Conservation (phyloP, 2,797 vertebrate species). For the Lithobates sylvaticus region DNA sequence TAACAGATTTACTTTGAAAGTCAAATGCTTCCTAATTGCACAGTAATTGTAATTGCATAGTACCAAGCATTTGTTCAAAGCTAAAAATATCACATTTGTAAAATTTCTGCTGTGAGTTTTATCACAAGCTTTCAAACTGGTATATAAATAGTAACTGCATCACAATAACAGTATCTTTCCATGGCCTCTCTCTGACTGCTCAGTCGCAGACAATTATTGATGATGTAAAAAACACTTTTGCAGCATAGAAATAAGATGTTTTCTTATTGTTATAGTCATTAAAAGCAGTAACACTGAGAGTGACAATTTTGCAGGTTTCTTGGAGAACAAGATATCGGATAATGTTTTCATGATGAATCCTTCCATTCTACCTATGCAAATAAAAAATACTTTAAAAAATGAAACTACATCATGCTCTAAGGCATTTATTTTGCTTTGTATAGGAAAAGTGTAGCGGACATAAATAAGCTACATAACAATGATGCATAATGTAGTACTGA, state of each 20-base stretch:
- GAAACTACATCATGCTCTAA: neutral
- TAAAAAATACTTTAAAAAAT: neutral
- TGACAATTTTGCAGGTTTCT: neutral
- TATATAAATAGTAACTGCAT: slow-evolving; percentile 24
- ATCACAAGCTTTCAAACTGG: neutral
- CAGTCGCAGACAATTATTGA: slow-evolving; percentile 21
- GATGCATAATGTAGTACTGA: slow-evolving; percentile 5
- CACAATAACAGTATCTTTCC: slow-evolving; percentile 17
- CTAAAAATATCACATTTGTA: slow-evolving; percentile 28
- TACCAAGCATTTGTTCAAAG: slow-evolving; percentile 17
- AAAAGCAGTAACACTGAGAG: neutral
- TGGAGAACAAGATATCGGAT: neutral
- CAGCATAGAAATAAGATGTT: neutral
- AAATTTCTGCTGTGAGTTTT: slow-evolving; percentile 8
- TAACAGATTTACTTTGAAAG: slow-evolving; percentile 3
- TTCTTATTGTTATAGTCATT: neutral
- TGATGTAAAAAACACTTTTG: neutral
- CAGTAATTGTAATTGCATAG: slow-evolving; percentile 6
- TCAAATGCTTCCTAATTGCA: slow-evolving; percentile 24
- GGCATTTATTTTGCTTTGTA: slow-evolving; percentile 8
- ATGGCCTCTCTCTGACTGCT: neutral
- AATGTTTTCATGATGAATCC: neutral
- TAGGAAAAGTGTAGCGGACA: neutral
- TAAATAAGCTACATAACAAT: neutral
- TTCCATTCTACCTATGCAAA: neutral